phyloP scores from a whole-genome alignment of 2,888 invertebrate genomes.

The Tyria jacobaeae region DNA sequence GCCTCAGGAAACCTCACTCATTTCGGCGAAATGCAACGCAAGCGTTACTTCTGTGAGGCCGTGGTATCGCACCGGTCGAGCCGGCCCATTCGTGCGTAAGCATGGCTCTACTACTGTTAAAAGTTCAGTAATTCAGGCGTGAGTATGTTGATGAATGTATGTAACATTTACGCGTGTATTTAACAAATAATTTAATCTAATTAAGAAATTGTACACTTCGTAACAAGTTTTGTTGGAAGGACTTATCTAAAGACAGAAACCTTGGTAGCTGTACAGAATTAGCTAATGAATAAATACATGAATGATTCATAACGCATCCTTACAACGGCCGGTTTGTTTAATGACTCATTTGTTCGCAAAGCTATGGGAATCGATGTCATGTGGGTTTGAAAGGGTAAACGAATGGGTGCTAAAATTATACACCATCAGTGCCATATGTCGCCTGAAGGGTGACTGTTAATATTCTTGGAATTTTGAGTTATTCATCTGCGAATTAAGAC shows the following conservation, averaged over 20 bases:
- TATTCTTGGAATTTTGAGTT: slow-evolving; percentile 2
- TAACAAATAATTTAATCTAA: no score
- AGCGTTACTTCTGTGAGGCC: no score
- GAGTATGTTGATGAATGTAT: no score
- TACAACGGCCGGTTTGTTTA: slow-evolving; percentile 10
- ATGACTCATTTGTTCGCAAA: slow-evolving; percentile 12
- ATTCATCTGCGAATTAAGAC: not conserved
- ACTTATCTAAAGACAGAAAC: not conserved
- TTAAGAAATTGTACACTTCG: no score
- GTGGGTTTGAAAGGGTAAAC: slow-evolving; percentile 1
- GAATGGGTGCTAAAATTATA: slow-evolving; percentile 6
- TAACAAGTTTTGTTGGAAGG: not conserved
- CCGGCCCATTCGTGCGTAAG: no score
- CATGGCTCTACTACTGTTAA: no score
- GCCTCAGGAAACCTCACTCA: no score
- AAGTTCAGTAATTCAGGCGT: no score
- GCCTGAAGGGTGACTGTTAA: not conserved
- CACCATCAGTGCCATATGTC: slow-evolving; percentile 1
- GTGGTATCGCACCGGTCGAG: no score
- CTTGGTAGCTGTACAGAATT: not conserved
- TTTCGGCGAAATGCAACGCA: no score
- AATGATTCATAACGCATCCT: slow-evolving; percentile 11
- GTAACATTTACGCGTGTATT: no score
- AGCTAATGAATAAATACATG: slow-evolving; percentile 20
- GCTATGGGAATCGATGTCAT: slow-evolving; percentile 19